Evolutionary conservation across 2,113 vertebrate genomes (phyloP), one percentile per base, ranked within the genome.

Genomic region (Sebastes schlegelii): DNA sequence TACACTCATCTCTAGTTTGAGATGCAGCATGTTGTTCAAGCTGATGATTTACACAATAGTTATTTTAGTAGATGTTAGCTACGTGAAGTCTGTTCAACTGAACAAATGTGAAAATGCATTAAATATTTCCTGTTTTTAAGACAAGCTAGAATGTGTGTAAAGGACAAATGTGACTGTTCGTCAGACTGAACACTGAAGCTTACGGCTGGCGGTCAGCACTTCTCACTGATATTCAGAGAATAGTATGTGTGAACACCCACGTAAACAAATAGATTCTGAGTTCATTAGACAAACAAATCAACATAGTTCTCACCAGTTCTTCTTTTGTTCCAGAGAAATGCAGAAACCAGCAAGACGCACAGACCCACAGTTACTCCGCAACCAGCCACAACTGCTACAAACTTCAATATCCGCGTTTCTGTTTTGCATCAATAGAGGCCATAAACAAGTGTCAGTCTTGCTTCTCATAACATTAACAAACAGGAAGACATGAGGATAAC

Each of bases 301-400:
- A 49, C 8, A 19, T 2, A 12, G 8, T 54, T 55, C 80, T 73
- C 71, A 88, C 79, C 83, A 45, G 0, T 2, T 72, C 4, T 70
- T 48, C 12, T 23, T 43, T 40, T 14, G 6, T 57, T 77, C 0
- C 23, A 48, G 17, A 69, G 5, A 48, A 54, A 0, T 19, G 2
- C 17, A 0, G 3, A 60, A 62, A 21, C 64, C 42, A 85, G 42
- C 7, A 67, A 42, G 26, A 79, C 21, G 4, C 23, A 26, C 2
- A 74, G 0, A 0, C 69, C 77, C 9, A 79, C 23, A 54, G 7
- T 16, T 1, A 81, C 84, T 71, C 84, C 84, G 75, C 19, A 70
- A 74, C 57, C 68, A 77, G 51, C 1, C 0, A 3, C n/a, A 42
- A 4, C 42, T 3, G 45, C 4, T 2, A 19, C 1, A 4, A 23